Evolutionary conservation across 2,888 invertebrate genomes (phyloP).

Genomic region (Temnothorax rugatulus): DNA sequence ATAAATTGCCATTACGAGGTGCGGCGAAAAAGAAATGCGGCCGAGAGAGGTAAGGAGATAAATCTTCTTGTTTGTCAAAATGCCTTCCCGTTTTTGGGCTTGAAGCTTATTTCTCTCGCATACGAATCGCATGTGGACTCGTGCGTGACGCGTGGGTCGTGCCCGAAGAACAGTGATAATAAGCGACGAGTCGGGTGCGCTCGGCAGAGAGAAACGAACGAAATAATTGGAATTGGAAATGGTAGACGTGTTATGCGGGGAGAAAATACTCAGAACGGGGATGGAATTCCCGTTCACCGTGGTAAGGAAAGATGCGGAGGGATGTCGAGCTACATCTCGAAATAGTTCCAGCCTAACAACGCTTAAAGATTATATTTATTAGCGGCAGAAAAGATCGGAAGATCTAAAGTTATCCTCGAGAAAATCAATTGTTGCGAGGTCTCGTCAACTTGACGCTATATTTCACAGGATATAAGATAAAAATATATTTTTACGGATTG

Average conservation of each 20-base stretch:
- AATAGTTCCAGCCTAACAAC: conserved; percentile 26
- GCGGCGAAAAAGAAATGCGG: conserved; percentile 44
- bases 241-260: conserved; percentile 16
- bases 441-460: not conserved
- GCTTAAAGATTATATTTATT: conserved; percentile 21
- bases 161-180: conserved; percentile 26
- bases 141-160: conserved; percentile 35
- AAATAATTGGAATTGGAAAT: conserved; percentile 47
- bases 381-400: not conserved
- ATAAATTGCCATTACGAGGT: conserved; percentile 56
- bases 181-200: conserved; percentile 4
- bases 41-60: conserved; percentile 33
- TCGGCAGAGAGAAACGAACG: conserved; percentile 1
- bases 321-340: conserved; percentile 37
- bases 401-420: conserved; percentile 1
- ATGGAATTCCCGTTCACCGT: conserved; percentile 12
- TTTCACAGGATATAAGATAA: not conserved
- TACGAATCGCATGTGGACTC: conserved; percentile 43
- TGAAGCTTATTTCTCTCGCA: conserved; percentile 45
- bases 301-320: not conserved
- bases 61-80: conserved; percentile 55
- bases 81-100: conserved; percentile 31
- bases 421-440: not conserved
- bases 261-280: conserved; percentile 20
- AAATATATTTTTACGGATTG: conserved; percentile 3